Base-by-base conservation (phyloP, 1,140 invertebrate genomes). In the Drosophila varians region DNA sequence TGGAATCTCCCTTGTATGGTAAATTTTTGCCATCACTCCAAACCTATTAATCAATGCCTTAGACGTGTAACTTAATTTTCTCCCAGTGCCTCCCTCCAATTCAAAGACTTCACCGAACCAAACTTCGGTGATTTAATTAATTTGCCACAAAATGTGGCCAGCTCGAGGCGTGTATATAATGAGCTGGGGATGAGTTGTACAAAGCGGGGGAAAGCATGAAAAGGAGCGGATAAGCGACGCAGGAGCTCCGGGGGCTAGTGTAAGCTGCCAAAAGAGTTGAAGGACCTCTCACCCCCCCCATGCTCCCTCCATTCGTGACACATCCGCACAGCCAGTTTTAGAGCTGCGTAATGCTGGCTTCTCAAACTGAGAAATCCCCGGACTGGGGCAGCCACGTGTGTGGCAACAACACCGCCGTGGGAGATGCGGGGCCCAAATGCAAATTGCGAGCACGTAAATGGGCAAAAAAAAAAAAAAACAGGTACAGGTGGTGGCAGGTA, bases 71-170 rank as follows among this genome's bases (percentile, higher is more conserved):
- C n/a, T n/a, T n/a, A n/a, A n/a, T 4, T 14, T 60, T 58, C 40
- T 8, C n/a, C 3, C 1, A 40, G 55, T 64, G 60, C 28, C 38
- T 4, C 7, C 7, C 6, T 14, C 60, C 26, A 40, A 21, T 47
- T 9, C n/a, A 16, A n/a, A 64, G 18, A 40, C 16, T n/a, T 25
- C n/a, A 19, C 16, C 12, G 14, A 51, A 49, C 23, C 31, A 18
- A 71, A 51, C 34, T 48, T 49, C 40, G 51, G 68, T 68, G 75
- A 74, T 80, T 84, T 84, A 86, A 84, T 84, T 84, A 84, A 84
- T 84, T 86, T 86, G 72, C 79, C 72, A 80, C 82, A 80, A 84
- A 86, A 80, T 84, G 66, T 80, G 70, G 79, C 58, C 47, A 49
- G 62, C 70, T 48, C 38, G 16, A 75, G 58, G 53, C 65, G 36